Evolutionary conservation across 1,140 invertebrate genomes (phyloP).

Genomic region (Philaenus spumarius): DNA sequence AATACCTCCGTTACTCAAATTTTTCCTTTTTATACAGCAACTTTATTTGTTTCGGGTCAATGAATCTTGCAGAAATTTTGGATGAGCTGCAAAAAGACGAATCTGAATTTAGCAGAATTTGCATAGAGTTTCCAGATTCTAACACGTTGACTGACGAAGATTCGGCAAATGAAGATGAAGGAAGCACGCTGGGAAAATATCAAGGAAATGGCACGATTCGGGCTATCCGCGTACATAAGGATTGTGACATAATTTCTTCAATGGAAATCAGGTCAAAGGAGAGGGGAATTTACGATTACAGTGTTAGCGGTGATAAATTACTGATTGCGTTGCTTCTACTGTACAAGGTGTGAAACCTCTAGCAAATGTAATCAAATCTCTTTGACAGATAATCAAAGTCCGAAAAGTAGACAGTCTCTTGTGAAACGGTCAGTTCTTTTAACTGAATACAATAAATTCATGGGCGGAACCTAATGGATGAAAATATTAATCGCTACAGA

Average conservation of each 20-base stretch:
- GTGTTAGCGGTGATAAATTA: constrained; percentile 10
- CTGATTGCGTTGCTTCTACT: constrained; percentile 8
- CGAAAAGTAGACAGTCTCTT: constrained; percentile 7
- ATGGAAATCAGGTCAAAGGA: no score
- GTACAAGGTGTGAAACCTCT: constrained; percentile 6
- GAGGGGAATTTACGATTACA: no score
- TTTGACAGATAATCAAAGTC: constrained; percentile 4
- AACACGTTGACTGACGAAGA: constrained; percentile 23
- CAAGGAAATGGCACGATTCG: constrained; percentile 10
- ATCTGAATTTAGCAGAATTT: constrained; percentile 11
- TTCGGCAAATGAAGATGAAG: constrained; percentile 28
- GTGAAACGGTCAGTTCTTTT: constrained; percentile 1
- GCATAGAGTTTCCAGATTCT: constrained; percentile 21
- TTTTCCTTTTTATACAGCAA: neutral
- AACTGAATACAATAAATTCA: constrained; percentile 1
- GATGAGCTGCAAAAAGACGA: constrained; percentile 7
- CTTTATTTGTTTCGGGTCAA: neutral
- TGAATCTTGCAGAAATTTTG: constrained; percentile 8
- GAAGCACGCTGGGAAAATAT: constrained; percentile 8
- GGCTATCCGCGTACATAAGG: no score
- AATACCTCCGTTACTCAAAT: neutral
- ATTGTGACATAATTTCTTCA: no score
- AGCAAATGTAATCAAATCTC: no score
- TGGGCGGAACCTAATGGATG: no score
- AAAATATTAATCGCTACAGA: no score